Evolutionary conservation across 1,140 invertebrate genomes (phyloP), one percentile per base, ranked within the genome.

Genomic region (Drosophila gunungcola): DNA sequence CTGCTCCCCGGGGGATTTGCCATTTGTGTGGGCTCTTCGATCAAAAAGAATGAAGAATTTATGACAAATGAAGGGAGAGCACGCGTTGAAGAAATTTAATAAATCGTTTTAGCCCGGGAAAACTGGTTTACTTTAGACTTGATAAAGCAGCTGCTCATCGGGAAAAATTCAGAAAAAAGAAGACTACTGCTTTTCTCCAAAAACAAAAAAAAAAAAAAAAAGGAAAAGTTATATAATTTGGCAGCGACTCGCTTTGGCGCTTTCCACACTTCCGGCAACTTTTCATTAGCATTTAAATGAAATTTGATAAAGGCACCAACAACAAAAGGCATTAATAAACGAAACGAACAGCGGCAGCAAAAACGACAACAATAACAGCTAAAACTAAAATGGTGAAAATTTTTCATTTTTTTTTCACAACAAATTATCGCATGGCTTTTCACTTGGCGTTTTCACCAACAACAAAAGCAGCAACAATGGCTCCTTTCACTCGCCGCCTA

Each of bases 211-310:
- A 61, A n/a, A n/a, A n/a, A 55, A 27, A 58, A 67, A 63, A 16
- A 48, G 53, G 45, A 70, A 72, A 67, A 80, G 65, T 89, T 89
- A 89, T 75, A 84, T 90, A 89, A 89, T 89, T 78, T 67, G 83
- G 55, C 45, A 52, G 48, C 52, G 78, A 75, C 41, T 69, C 70
- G 64, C 69, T 52, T 69, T 64, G 54, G 45, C 55, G 82, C 74
- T 86, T 86, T 86, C 65, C 80, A 75, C 67, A 88, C 72, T 89
- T 89, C 84, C 84, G 84, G 85, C 76, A 83, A 83, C 55, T 85
- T 89, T 89, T 90, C 80, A 89, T 89, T 90, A 89, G 84, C 85
- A 89, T 85, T 90, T 90, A 84, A 88, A 88, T 90, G 80, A 89
- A 89, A 80, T 89, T 88, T 88, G 68, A 90, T 84, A 84, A 82